phyloP scores from a whole-genome alignment of 2,113 vertebrate genomes.

The Epinephelus cyanopodus region DNA sequence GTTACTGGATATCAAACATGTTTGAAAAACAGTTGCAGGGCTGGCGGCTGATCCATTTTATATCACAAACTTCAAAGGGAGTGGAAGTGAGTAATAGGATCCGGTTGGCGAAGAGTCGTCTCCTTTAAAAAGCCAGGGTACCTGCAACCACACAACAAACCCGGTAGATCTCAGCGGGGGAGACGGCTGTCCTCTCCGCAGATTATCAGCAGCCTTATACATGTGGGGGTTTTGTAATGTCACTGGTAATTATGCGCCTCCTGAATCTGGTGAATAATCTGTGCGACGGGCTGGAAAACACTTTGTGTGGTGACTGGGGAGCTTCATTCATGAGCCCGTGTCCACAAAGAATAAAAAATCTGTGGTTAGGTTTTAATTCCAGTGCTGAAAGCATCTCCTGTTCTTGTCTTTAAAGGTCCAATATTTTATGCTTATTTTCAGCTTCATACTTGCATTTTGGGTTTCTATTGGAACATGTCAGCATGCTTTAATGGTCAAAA shows the following conservation, averaged over 20 bases:
- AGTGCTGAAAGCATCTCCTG: background rate
- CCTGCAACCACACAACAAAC: conserved; percentile 10
- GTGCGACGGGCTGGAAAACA: conserved; percentile 19
- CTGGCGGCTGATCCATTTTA: conserved; percentile 43
- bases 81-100: conserved; percentile 5
- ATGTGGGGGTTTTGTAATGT: conserved; percentile 35
- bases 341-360: background rate
- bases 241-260: conserved; percentile 34
- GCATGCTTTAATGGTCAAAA: no score
- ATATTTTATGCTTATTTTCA: no score
- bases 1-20: conserved; percentile 42
- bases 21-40: conserved; percentile 49
- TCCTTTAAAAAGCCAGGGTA: background rate
- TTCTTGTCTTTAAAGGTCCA: conserved; percentile 1
- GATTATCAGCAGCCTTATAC: conserved; percentile 5
- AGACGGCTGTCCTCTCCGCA: conserved; percentile 10
- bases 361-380: background rate
- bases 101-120: background rate
- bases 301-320: conserved; percentile 16
- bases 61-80: conserved; percentile 25
- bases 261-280: conserved; percentile 41
- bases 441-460: no score
- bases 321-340: conserved; percentile 6
- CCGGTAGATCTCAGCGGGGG: background rate
- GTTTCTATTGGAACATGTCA: no score